These are phyloP conservation scores for Coecobrya sp. DNA, from an alignment of 2,888 invertebrate species.

Conservation along the genomic window DNA sequence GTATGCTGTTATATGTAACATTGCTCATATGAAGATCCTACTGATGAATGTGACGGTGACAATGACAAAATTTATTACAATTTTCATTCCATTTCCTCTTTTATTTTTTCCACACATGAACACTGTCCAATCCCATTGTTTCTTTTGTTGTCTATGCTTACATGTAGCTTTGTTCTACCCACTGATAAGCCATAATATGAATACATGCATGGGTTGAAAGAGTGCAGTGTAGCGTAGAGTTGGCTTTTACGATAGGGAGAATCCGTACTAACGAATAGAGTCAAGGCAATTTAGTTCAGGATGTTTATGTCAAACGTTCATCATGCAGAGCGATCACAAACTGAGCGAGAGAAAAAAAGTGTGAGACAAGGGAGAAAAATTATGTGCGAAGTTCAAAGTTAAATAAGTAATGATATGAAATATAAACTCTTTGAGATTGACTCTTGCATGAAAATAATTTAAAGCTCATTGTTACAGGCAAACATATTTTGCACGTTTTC, in stretches of 20 bases:
- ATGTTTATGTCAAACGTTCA: constrained; percentile 67
- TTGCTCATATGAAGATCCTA: background rate
- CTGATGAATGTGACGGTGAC: constrained; percentile 26
- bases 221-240: background rate
- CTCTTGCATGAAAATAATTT: background rate
- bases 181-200: too few species aligned
- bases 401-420: constrained; percentile 16
- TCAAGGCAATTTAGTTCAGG: constrained; percentile 69
- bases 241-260: constrained; percentile 35
- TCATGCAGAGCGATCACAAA: constrained; percentile 41
- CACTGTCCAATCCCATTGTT: constrained; percentile 39
- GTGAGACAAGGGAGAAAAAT: constrained; percentile 58
- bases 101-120: background rate
- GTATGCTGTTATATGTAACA: background rate
- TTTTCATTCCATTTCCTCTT: constrained; percentile 64
- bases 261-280: background rate
- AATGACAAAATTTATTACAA: constrained; percentile 66
- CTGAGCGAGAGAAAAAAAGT: background rate
- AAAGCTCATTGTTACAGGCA: background rate
- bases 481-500: constrained; percentile 1
- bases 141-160: constrained; percentile 31
- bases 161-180: background rate
- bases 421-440: too few species aligned
- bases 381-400: constrained; percentile 63
- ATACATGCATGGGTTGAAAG: background rate